phyloP scores from a whole-genome alignment of 2,888 invertebrate genomes.

The Molanna angustata region DNA sequence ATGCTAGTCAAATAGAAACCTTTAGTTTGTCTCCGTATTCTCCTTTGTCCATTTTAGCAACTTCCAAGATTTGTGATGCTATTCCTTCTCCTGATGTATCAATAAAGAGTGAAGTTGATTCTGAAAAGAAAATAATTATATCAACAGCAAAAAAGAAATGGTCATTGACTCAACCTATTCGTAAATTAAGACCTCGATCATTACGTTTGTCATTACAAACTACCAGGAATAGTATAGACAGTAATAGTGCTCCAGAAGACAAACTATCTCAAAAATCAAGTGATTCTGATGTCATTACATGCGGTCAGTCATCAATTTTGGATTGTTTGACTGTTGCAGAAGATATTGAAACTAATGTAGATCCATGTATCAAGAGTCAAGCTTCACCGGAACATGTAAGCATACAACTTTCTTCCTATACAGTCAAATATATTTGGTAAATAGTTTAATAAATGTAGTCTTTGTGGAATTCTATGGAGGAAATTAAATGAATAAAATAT shows the following conservation, averaged over 20 bases:
- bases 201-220: constrained; percentile 12
- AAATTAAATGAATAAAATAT: too few species aligned
- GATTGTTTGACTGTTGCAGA: too few species aligned
- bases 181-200: constrained; percentile 14
- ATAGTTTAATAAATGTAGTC: too few species aligned
- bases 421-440: too few species aligned
- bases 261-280: constrained; percentile 19
- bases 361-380: too few species aligned
- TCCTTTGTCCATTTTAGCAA: constrained; percentile 8
- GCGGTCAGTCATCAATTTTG: constrained; percentile 18
- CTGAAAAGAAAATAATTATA: constrained; percentile 5
- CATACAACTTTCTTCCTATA: too few species aligned
- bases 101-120: too few species aligned
- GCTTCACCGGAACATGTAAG: too few species aligned
- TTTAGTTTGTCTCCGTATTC: constrained; percentile 26
- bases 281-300: constrained; percentile 22
- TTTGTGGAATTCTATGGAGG: too few species aligned
- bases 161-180: constrained; percentile 12
- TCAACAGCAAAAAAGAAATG: constrained; percentile 17
- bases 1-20: constrained; percentile 26
- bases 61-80: constrained; percentile 2
- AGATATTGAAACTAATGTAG: too few species aligned
- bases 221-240: neutral
- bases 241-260: neutral
- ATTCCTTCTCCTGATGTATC: neutral